Evolutionary conservation across 2,888 invertebrate species (phyloP), one percentile per base, ranked within the genome.

Genomic region (Leptothorax acervorum): DNA sequence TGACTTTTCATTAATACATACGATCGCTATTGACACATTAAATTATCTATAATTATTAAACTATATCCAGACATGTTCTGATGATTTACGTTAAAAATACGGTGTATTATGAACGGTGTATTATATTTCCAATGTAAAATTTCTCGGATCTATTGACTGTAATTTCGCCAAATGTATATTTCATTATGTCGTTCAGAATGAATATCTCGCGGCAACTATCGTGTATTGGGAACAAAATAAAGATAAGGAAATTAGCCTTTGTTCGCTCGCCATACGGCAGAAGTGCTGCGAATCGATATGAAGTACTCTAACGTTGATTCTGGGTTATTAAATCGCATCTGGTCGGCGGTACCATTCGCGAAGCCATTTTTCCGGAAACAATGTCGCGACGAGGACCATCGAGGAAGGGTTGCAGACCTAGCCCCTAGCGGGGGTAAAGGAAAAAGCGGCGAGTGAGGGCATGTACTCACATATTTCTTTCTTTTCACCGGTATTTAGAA

Each of bases 371-470:
- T 92, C 92, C 93, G 92, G 92, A 93, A 93, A 93, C 94, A 94
- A 93, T 94, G 93, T 93, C 93, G 91, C 92, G 92, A 93, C 93
- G 92, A 93, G 94, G 89, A 90, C 92, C 92, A 92, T 93, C 92
- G 92, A 92, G 84, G 85, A 87, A 88, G 86, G 83, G 88, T 63
- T 82, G 65, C 45, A 35, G 35, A 18, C 23, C 28, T 42, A 45
- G 57, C n/a, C 23, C 23, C 23, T 23, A 23, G 23, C 35, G 31
- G n/a, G 78, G 70, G 35, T 31, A 31, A 23, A 45, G 86, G 89
- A 76, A 66, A 78, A 78, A 84, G 62, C 45, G 45, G 11, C 65
- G 57, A 66, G 65, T 78, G 68, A 73, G 84, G 84, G 78, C 45
- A 55, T 31, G 70, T 57, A 57, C 70, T 89, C 84, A 55, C 57